Base-by-base conservation (phyloP, 2,113 vertebrate species). In the Numida meleagris region DNA sequence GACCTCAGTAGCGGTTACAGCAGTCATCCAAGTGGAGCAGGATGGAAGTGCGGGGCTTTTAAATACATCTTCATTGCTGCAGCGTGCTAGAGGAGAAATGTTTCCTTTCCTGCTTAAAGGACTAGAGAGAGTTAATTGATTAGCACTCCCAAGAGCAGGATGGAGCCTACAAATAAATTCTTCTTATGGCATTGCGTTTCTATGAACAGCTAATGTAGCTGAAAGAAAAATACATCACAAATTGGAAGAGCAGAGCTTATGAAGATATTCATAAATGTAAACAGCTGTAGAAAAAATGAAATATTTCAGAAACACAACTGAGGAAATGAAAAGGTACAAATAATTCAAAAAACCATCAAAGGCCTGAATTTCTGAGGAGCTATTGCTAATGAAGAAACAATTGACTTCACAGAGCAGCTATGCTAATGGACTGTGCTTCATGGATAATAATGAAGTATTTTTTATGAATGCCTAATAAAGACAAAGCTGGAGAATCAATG, bases 311-410 rank as follows among this genome's bases (percentile, higher is more conserved):
- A 93, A 76, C 74, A 70, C 50, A 94, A 42, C 50, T 0, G 1
- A 82, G 75, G 67, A 91, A 91, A 71, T 67, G 6, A 83, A 92
- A 91, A 94, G 50, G 94, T 77, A 82, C 34, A 74, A 87, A 55
- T 70, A 91, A 91, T 89, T 88, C 55, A 74, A 92, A 80, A 36
- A 85, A 63, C 29, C 33, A 74, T 91, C 72, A 94, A 95, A 93
- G 43, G 7, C 23, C 21, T 93, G 85, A 51, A 94, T 95, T 95
- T 92, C 84, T 82, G 42, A 85, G 78, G 50, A 94, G 46, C 65
- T 86, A 34, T 63, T 94, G 19, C 59, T 95, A 93, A 94, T 88
- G 72, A 95, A 91, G 81, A 91, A 96, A 94, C 91, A 95, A 95
- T 80, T 95, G 89, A 81, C 61, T 94, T 89, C 75, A 86, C 61